These are phyloP conservation scores for Latrodectus hesperus DNA, from an alignment of 2,888 invertebrate species.

Conservation along the genomic window DNA sequence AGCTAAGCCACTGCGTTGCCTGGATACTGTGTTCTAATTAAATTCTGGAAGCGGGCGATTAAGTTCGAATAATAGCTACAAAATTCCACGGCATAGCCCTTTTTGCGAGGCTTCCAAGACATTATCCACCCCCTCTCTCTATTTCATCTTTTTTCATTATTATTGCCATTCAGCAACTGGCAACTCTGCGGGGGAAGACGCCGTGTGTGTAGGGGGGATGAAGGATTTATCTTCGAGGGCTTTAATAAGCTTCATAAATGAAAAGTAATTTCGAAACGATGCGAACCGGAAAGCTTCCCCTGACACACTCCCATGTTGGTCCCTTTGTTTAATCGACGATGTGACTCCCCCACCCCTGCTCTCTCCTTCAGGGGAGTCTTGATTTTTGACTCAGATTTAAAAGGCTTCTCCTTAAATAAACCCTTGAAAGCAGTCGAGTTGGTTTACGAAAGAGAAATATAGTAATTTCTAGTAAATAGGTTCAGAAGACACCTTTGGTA, in stretches of 20 bases:
- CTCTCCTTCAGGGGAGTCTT: neutral
- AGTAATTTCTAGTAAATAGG: no score
- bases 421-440: conserved; percentile 18
- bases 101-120: conserved; percentile 9
- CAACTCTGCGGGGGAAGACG: neutral
- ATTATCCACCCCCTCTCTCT: neutral
- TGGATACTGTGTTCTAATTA: conserved; percentile 66
- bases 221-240: conserved; percentile 34
- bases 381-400: conserved; percentile 1
- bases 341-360: neutral
- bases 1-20: conserved; percentile 43
- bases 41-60: conserved; percentile 64
- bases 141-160: neutral
- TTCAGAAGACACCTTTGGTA: no score
- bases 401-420: conserved; percentile 30
- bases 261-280: conserved; percentile 54
- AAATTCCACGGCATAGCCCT: conserved; percentile 2
- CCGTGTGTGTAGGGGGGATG: neutral
- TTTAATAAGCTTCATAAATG: conserved; percentile 65
- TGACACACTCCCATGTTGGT: neutral
- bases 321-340: conserved; percentile 41
- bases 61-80: conserved; percentile 55
- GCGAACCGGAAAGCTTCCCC: conserved; percentile 23
- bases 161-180: neutral
- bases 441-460: no score